phyloP scores from a whole-genome alignment of 2,797 vertebrate genomes.

The Tympanoctomys barrerae region DNA sequence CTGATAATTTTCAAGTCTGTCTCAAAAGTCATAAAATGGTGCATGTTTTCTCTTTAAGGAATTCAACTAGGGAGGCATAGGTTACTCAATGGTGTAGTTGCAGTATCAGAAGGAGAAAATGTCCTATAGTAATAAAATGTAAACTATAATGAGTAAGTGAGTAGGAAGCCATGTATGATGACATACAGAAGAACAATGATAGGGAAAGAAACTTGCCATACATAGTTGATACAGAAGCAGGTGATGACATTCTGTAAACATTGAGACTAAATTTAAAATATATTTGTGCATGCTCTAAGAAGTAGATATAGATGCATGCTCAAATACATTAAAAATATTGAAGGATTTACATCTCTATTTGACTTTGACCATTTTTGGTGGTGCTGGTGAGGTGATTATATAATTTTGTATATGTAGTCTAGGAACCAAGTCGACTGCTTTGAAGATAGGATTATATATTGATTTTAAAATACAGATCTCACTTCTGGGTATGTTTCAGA shows the following conservation, averaged over 20 bases:
- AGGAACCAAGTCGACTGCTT: not conserved
- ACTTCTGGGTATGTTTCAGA: not conserved
- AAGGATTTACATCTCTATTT: not conserved
- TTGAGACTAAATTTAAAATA: not conserved
- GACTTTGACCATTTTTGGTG: not conserved
- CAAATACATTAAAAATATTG: not conserved
- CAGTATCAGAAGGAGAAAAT: not conserved
- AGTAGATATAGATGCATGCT: not conserved
- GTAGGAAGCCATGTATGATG: not conserved
- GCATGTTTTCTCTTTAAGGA: not conserved
- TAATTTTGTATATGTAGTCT: not conserved
- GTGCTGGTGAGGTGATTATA: not conserved
- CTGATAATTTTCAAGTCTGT: not conserved
- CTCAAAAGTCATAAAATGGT: slow-evolving; percentile 26
- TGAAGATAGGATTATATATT: slow-evolving; percentile 32
- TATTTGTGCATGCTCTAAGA: not conserved
- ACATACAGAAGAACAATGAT: not conserved
- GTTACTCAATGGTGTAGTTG: not conserved
- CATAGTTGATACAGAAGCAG: not conserved
- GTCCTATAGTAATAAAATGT: not conserved
- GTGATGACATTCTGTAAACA: not conserved
- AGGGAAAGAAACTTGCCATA: not conserved
- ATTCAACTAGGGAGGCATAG: not conserved
- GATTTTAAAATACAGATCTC: not conserved
- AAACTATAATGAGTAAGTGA: not conserved